Percentiles rank a stretch among this genome's conserved stretches.
Evolutionary conservation across 1,140 invertebrate genomes (phyloP).

Genomic region (Eumeta japonica): DNA sequence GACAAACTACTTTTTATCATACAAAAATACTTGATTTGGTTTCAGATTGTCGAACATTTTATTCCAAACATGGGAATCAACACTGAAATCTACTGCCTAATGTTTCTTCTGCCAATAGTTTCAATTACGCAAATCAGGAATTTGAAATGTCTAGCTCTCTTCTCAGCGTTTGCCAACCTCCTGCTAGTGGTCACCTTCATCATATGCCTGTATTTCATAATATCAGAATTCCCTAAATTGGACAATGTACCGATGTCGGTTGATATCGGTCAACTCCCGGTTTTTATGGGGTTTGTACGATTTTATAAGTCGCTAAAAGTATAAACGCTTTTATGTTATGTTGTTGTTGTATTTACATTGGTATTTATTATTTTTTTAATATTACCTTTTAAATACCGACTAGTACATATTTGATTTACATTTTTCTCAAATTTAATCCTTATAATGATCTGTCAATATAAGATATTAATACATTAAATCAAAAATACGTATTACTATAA

Average conservation of each 20-base stretch:
- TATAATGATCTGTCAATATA: no score
- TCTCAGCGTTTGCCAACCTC: slow-evolving; percentile 70
- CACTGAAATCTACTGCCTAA: slow-evolving; percentile 62
- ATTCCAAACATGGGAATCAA: slow-evolving; percentile 22
- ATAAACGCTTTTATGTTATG: no score
- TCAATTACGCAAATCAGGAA: slow-evolving; percentile 66
- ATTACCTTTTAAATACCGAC: not conserved
- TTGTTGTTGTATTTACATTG: not conserved
- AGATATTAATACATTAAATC: not conserved
- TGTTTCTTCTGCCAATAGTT: slow-evolving; percentile 61
- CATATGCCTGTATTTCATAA: slow-evolving; percentile 75
- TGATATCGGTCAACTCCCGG: slow-evolving; percentile 55
- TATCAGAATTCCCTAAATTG: slow-evolving; percentile 55
- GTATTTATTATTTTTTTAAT: not conserved
- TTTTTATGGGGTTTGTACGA: slow-evolving; percentile 65
- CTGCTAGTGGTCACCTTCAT: slow-evolving; percentile 67
- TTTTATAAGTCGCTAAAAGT: no score
- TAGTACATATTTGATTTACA: not conserved
- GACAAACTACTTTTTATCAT: slow-evolving; percentile 7
- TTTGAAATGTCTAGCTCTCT: slow-evolving; percentile 72
- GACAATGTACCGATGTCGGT: slow-evolving; percentile 53
- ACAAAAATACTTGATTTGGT: slow-evolving; percentile 6
- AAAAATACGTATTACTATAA: not conserved
- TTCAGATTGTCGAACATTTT: slow-evolving; percentile 63
- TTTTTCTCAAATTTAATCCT: not conserved